Evolutionary conservation across 2,888 invertebrate species (phyloP), one percentile per base, ranked within the genome.

Genomic region (Incurvaria masculella): DNA sequence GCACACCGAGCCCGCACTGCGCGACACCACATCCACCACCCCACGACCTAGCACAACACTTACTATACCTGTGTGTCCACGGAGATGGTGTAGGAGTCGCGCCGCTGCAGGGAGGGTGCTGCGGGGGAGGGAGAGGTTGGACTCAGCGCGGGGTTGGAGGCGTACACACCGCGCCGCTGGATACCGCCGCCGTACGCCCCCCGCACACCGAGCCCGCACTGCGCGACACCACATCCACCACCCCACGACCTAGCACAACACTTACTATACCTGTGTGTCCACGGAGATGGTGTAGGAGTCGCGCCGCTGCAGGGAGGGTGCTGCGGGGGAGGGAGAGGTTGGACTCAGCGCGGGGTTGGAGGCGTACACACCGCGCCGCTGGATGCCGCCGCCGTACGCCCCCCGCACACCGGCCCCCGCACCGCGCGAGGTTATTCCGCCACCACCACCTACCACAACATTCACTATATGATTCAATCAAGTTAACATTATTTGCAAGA

Each of bases 111-210:
- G n/a, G n/a, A n/a, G 23, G 55, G 52, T 11, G 52, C 46, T 17
- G 64, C 55, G 10, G 65, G 61, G 17, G 59, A 55, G 18, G 66
- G 52, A 21, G 65, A 55, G 17, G 71, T 69, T 55, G 71, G 68
- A 50, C 68, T 70, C 39, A 74, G 65, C 45, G 69, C 72, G 1
- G 76, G 75, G 61, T 78, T 75, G 47, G 75, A 78, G 2, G 71
- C 71, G 65, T 74, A 75, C 53, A 76, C 71, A 16, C 60, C 62
- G 49, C 69, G 68, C 0, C 72, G 66, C 18, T 61, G 53, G 70
- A 72, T 69, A 14, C 56, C 38, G 11, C 43, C 33, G 10, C 43
- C 70, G 63, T 0, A 59, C 61, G 14, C 59, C 57, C 10, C 56
- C 48, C 10, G 58, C 55, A 3, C 63, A 57, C 1, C 54, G 17